Percentiles rank a stretch among this genome's conserved stretches.
These are phyloP conservation scores for Pilophorus perplexus DNA, from an alignment of 2,888 invertebrate genomes.

Conservation along the genomic window DNA sequence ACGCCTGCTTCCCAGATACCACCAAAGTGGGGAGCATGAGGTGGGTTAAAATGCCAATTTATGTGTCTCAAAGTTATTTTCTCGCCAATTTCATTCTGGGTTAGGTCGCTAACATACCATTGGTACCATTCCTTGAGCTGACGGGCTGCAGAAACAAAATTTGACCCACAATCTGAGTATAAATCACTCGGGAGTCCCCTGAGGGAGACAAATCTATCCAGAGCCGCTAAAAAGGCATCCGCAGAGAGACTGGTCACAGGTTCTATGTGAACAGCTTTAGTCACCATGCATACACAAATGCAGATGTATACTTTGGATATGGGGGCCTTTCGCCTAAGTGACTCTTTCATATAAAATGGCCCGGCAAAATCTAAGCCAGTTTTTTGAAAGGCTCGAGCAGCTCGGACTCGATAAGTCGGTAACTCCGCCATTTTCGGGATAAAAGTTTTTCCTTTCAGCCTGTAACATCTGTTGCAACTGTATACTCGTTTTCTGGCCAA, in stretches of 20 bases:
- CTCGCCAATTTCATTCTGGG: constrained; percentile 42
- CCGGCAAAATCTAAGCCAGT: constrained; percentile 50
- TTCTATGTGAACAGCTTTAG: constrained; percentile 51
- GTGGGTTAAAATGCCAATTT: constrained; percentile 44
- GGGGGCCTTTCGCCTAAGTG: constrained; percentile 42
- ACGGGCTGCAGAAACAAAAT: constrained; percentile 50
- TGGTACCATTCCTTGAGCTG: constrained; percentile 22
- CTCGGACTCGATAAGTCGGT: constrained; percentile 33
- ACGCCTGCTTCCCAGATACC: constrained; percentile 50
- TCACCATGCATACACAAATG: constrained; percentile 49
- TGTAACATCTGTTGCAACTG: constrained; percentile 35
- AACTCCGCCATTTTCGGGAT: constrained; percentile 41
- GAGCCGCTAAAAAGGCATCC: constrained; percentile 50
- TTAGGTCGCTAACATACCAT: constrained; percentile 12
- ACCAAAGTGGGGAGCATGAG: constrained; percentile 49
- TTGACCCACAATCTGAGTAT: constrained; percentile 51
- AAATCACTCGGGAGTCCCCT: constrained; percentile 49
- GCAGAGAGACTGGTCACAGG: constrained; percentile 49
- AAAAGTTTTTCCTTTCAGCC: constrained; percentile 17
- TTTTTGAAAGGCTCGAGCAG: constrained; percentile 47
- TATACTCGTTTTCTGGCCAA: constrained; percentile 10
- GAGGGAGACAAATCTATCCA: constrained; percentile 50
- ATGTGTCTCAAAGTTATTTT: constrained; percentile 50
- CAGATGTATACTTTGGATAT: constrained; percentile 48
- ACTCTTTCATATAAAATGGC: constrained; percentile 47